Evolutionary conservation across 1,140 invertebrate species (phyloP).

Genomic region (roundworm (Caenorhabditis elegans)): WBcel235 BX284605.5:2785001-2785500

Average conservation of each 20-base stretch:
- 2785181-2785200: constrained; percentile 62
- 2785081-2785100: constrained; percentile 53
- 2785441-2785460: constrained; percentile 59
- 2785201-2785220: constrained; percentile 62
- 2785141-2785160: constrained; percentile 57
- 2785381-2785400: constrained; percentile 56
- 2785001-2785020: background rate
- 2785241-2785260: constrained; percentile 55
- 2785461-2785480: constrained; percentile 56
- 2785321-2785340: constrained; percentile 47
- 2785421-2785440: constrained; percentile 60
- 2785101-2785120: constrained; percentile 60
- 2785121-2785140: constrained; percentile 59
- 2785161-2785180: constrained; percentile 50
- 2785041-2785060: constrained; percentile 46
- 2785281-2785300: constrained; percentile 22
- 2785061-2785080: constrained; percentile 63
- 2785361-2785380: constrained; percentile 50
- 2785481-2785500: constrained; percentile 63
- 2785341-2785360: constrained; percentile 39
- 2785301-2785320: constrained; percentile 55
- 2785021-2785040: background rate
- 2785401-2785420: constrained; percentile 57
- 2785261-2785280: constrained; percentile 53
- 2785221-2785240: constrained; percentile 58